Conservation (phyloP, 2,113 vertebrate species). For the Antechinus stuartii region DNA sequence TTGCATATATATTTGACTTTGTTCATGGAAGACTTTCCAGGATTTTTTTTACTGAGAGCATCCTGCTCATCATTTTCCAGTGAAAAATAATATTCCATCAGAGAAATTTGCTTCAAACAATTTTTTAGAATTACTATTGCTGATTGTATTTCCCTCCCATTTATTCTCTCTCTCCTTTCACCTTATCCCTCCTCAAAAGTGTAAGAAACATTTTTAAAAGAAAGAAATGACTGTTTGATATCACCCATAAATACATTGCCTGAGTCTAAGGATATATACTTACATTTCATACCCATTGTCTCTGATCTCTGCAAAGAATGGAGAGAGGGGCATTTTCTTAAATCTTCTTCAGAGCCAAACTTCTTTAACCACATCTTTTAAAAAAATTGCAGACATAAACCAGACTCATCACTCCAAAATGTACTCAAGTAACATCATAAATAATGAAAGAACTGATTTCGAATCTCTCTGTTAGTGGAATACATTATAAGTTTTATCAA, state of each 20-base stretch:
- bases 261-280: background rate
- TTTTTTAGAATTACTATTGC: too few relatives aligned
- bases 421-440: background rate
- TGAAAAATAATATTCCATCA: too few relatives aligned
- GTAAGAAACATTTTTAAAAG: background rate
- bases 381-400: slow-evolving; percentile 39
- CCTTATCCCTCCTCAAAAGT: too few relatives aligned
- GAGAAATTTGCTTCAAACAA: too few relatives aligned
- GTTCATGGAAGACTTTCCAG: too few relatives aligned
- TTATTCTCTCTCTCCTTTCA: too few relatives aligned
- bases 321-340: background rate
- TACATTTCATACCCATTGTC: background rate
- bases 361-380: slow-evolving; percentile 44
- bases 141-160: too few relatives aligned
- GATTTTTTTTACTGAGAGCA: too few relatives aligned
- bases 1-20: too few relatives aligned
- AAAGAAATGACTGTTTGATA: background rate
- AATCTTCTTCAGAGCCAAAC: slow-evolving; percentile 43
- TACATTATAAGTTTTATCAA: background rate
- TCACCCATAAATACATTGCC: background rate
- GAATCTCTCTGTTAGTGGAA: background rate
- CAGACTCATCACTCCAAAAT: slow-evolving; percentile 22
- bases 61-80: too few relatives aligned
- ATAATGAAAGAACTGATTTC: background rate
- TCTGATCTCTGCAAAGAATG: background rate